Conservation (phyloP, 2,888 invertebrate genomes). For the Lordiphosa fenestrarum region DNA sequence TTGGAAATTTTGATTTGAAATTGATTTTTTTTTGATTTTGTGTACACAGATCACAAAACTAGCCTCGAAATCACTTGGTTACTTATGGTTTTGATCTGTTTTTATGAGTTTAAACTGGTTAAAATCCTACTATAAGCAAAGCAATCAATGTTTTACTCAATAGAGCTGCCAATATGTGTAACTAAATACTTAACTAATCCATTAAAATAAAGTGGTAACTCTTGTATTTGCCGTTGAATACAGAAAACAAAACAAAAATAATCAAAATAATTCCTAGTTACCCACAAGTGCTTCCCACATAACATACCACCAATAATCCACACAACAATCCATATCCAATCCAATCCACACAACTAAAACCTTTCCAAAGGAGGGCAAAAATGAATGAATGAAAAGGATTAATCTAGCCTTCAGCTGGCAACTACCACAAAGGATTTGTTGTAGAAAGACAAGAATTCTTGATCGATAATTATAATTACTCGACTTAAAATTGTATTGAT, state of each 20-base stretch:
- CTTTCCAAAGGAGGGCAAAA: too few relatives aligned
- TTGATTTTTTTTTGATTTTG: conserved; percentile 2
- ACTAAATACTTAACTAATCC: conserved; percentile 2
- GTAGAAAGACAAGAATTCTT: too few relatives aligned
- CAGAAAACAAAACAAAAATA: too few relatives aligned
- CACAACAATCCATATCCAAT: conserved; percentile 29
- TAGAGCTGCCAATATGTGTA: conserved; percentile 30
- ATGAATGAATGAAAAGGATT: too few relatives aligned
- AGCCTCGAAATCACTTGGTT: conserved; percentile 6
- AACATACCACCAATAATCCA: conserved; percentile 36
- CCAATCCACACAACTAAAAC: conserved; percentile 26
- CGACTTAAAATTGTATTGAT: too few relatives aligned
- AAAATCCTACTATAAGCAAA: conserved; percentile 12
- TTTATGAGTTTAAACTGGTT: too few relatives aligned
- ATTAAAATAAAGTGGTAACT: too few relatives aligned
- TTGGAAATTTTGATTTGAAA: conserved; percentile 8
- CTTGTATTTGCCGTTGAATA: conserved; percentile 18
- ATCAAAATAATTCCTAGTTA: conserved; percentile 52
- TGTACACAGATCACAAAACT: background rate
- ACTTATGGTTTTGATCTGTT: conserved; percentile 1
- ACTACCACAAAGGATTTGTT: too few relatives aligned
- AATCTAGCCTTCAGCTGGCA: too few relatives aligned
- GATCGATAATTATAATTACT: too few relatives aligned
- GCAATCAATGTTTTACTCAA: conserved; percentile 21
- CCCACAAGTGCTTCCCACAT: conserved; percentile 69